phyloP scores from a whole-genome alignment of 2,888 invertebrate genomes.

The Euproctis similis region DNA sequence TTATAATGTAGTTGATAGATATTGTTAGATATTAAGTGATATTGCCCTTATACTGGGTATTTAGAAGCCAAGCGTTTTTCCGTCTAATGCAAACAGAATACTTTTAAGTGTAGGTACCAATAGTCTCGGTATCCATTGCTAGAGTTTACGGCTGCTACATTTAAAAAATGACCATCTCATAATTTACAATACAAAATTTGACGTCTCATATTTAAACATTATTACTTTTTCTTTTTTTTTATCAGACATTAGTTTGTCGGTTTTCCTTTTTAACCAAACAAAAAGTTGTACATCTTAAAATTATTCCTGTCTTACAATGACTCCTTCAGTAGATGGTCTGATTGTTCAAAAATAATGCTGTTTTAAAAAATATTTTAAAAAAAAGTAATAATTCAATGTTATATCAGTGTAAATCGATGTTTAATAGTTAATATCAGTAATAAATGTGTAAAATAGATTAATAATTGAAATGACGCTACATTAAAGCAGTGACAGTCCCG shows the following conservation, averaged over 20 bases:
- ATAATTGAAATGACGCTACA: constrained; percentile 7
- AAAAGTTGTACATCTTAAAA: constrained; percentile 3
- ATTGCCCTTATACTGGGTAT: constrained; percentile 44
- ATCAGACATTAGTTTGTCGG: too few relatives aligned
- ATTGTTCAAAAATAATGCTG: too few relatives aligned
- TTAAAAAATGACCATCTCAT: too few relatives aligned
- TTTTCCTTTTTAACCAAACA: too few relatives aligned
- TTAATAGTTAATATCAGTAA: constrained; percentile 13
- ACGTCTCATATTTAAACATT: too few relatives aligned
- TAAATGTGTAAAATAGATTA: constrained; percentile 9
- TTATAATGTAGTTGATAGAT: constrained; percentile 47
- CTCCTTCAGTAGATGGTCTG: constrained; percentile 13
- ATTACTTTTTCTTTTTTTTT: too few relatives aligned
- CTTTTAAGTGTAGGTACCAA: too few relatives aligned
- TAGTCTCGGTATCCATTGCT: too few relatives aligned
- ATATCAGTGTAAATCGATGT: constrained; percentile 20
- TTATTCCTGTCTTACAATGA: constrained; percentile 3
- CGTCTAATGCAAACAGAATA: constrained; percentile 12
- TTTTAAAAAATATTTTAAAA: too few relatives aligned
- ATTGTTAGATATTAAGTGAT: constrained; percentile 42
- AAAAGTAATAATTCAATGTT: too few relatives aligned
- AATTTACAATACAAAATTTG: too few relatives aligned
- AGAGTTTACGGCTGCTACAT: too few relatives aligned
- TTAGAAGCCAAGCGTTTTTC: constrained; percentile 15
- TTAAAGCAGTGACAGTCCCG: constrained; percentile 7